phyloP scores from a whole-genome alignment of 2,888 invertebrate genomes.

The Idaea biselata region DNA sequence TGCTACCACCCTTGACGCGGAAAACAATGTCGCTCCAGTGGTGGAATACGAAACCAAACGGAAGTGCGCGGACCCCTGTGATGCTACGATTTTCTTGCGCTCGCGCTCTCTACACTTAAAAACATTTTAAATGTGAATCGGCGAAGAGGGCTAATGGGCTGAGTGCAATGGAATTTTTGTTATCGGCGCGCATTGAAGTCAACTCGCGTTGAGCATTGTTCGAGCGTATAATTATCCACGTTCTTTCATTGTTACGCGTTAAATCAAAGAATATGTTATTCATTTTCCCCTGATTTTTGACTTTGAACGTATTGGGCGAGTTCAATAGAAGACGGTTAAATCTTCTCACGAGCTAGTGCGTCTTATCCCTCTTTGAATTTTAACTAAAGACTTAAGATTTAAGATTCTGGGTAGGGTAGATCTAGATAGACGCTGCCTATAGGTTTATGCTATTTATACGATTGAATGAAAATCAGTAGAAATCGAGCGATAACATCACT shows the following conservation, averaged over 20 bases:
- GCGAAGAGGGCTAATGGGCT: constrained; percentile 64
- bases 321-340: constrained; percentile 75
- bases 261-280: constrained; percentile 78
- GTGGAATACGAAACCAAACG: constrained; percentile 72
- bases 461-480: too few relatives aligned
- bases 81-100: constrained; percentile 74
- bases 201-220: constrained; percentile 70
- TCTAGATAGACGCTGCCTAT: too few relatives aligned
- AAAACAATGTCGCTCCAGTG: constrained; percentile 56
- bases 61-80: constrained; percentile 74
- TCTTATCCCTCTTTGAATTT: constrained; percentile 21
- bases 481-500: too few relatives aligned
- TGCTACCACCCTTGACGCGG: constrained; percentile 57
- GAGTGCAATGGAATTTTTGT: constrained; percentile 51
- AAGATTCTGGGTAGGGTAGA: background rate
- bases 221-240: constrained; percentile 72
- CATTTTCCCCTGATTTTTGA: constrained; percentile 75
- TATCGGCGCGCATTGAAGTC: constrained; percentile 70
- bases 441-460: background rate
- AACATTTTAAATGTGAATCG: constrained; percentile 37
- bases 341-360: constrained; percentile 71
- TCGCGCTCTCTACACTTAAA: constrained; percentile 53
- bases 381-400: background rate
- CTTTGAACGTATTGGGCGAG: constrained; percentile 64
- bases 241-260: constrained; percentile 67